phyloP scores from a whole-genome alignment of 2,888 invertebrate species.

The Anoplius nigerrimus region DNA sequence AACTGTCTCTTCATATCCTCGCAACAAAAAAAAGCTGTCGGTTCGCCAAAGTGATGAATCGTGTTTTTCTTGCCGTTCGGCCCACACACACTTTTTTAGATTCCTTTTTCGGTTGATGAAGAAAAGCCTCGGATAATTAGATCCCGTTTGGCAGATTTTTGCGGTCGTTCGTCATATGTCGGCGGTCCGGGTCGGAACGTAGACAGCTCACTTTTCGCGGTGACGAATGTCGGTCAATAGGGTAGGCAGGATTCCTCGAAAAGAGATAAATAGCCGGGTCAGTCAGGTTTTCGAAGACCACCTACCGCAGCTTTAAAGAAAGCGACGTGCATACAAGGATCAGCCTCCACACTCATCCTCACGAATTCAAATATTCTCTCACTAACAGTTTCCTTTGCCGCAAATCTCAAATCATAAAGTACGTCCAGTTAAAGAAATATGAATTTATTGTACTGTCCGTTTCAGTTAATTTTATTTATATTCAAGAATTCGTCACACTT shows the following conservation, averaged over 20 bases:
- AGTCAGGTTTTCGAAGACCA: slow-evolving; percentile 8
- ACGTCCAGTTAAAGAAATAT: too few relatives aligned
- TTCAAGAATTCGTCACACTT: too few relatives aligned
- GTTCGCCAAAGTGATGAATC: neutral
- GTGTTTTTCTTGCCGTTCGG: neutral
- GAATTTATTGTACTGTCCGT: too few relatives aligned
- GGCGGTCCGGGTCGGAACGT: neutral
- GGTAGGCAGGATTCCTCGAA: slow-evolving; percentile 24
- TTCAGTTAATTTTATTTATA: too few relatives aligned
- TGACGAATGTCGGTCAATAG: slow-evolving; percentile 27
- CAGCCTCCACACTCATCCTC: too few relatives aligned
- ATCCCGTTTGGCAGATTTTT: slow-evolving; percentile 5
- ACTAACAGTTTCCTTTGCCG: too few relatives aligned
- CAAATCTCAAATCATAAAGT: too few relatives aligned
- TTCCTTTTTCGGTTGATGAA: neutral
- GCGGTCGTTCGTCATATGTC: neutral
- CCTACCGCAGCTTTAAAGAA: slow-evolving; percentile 38
- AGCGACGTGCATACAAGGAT: neutral
- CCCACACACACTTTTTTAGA: too few relatives aligned
- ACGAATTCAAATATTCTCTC: too few relatives aligned
- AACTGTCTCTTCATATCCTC: too few relatives aligned
- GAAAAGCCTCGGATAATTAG: slow-evolving; percentile 7
- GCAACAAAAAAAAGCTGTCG: neutral
- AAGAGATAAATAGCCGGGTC: slow-evolving; percentile 25
- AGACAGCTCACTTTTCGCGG: slow-evolving; percentile 6